A percentile compares a stretch with the other conserved stretches of the same genome.
Evolutionary conservation across 2,888 invertebrate species (phyloP).

Genomic region (Cryptocephalus moraei): DNA sequence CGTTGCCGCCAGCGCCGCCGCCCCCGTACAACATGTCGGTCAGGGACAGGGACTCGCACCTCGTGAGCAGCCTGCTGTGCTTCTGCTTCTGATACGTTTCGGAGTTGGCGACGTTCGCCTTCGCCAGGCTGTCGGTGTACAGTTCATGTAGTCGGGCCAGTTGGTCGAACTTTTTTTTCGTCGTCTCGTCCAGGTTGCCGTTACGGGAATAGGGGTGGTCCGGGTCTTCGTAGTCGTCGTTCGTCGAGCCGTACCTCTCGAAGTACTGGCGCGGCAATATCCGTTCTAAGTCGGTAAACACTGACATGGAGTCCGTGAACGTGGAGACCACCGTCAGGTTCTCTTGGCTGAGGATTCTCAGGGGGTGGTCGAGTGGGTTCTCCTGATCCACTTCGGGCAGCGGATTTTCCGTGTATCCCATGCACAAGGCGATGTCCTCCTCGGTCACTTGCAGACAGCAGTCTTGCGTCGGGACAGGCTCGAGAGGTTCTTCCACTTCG

Average conservation of each 20-base stretch:
- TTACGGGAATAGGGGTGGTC: conserved; percentile 33
- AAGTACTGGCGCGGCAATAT: conserved; percentile 50
- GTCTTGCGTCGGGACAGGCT: conserved; percentile 79
- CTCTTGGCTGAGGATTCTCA: conserved; percentile 82
- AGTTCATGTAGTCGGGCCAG: conserved; percentile 71
- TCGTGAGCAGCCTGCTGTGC: conserved; percentile 40
- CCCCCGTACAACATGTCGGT: conserved; percentile 56
- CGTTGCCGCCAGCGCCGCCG: conserved; percentile 40
- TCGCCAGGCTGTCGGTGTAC: conserved; percentile 66
- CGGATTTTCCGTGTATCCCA: conserved; percentile 61
- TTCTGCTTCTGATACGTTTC: conserved; percentile 46
- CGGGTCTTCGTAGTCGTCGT: conserved; percentile 44
- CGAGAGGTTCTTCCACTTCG: conserved; percentile 65
- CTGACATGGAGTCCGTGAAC: conserved; percentile 65
- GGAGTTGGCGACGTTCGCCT: conserved; percentile 59
- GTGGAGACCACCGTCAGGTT: conserved; percentile 85
- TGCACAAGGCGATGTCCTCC: conserved; percentile 83
- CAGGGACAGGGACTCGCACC: conserved; percentile 60
- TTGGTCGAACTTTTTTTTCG: conserved; percentile 62
- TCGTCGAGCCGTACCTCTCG: conserved; percentile 47
- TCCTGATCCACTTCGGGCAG: conserved; percentile 63
- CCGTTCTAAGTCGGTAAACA: conserved; percentile 56
- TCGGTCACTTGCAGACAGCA: conserved; percentile 85
- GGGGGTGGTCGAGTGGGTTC: conserved; percentile 67
- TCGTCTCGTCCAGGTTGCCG: conserved; percentile 31